Evolutionary conservation across 2,797 vertebrate genomes (phyloP).

Genomic region (Valencia hispanica): DNA sequence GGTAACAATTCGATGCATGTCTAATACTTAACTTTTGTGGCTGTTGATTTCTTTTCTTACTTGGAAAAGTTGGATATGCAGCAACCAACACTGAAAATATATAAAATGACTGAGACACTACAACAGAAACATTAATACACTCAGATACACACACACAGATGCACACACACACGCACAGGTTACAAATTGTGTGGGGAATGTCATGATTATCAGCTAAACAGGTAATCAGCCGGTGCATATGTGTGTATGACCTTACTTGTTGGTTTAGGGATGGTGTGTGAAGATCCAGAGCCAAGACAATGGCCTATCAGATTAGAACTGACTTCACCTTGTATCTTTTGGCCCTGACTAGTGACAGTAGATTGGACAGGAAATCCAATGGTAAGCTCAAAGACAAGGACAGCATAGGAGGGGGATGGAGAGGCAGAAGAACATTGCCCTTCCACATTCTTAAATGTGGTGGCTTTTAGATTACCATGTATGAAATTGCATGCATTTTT

Average conservation of each 20-base stretch:
- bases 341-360: constrained; percentile 83
- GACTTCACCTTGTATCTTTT: constrained; percentile 93
- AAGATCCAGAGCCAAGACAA: constrained; percentile 83
- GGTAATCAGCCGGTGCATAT: constrained; percentile 68
- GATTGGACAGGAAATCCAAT: constrained; percentile 93
- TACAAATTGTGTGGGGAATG: constrained; percentile 72
- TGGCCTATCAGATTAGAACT: constrained; percentile 90
- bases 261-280: constrained; percentile 22
- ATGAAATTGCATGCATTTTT: background rate
- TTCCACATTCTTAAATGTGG: constrained; percentile 65
- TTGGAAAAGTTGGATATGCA: background rate
- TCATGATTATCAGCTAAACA: constrained; percentile 80
- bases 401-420: constrained; percentile 67
- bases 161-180: constrained; percentile 71
- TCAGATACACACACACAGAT: constrained; percentile 66
- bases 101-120: constrained; percentile 62
- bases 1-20: background rate
- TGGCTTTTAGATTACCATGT: constrained; percentile 14
- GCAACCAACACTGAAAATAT: constrained; percentile 30
- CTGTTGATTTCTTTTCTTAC: background rate
- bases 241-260: constrained; percentile 31
- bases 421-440: constrained; percentile 77
- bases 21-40: background rate
- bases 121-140: constrained; percentile 36
- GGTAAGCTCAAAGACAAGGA: constrained; percentile 83